Evolutionary conservation across 2,888 invertebrate genomes (phyloP), one percentile per base, ranked within the genome.

Genomic region (Amaurobius ferox): DNA sequence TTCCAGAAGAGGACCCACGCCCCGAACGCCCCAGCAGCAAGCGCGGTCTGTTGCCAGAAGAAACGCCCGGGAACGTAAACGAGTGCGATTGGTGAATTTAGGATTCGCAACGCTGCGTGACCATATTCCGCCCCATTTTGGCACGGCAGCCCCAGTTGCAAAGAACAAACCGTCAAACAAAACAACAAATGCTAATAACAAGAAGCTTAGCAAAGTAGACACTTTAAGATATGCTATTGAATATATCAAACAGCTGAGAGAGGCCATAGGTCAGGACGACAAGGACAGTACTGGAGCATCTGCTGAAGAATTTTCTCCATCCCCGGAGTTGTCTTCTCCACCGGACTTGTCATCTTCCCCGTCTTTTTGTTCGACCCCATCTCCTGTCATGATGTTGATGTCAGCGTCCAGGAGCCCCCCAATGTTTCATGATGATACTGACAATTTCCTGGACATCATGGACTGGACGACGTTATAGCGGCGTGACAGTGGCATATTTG

Each of bases 11-110:
- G 78, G 85, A 26, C 28, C 73, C 16, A 55, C 77, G 0, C 85
- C 85, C 11, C 73, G 85, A 19, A 73, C 78, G 78, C 78, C 78
- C 78, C 78, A 78, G 78, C 85, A 79, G 72, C 85, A 86, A 61
- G 79, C 81, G n/a, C 88, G 96, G 95, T 90, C 94, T 95, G 97
- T 97, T 32, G 96, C 96, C 0, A 93, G 97, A 77, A 93, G 98
- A 90, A 98, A 98, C 92, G 98, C 97, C 29, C 94, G 98, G 55
- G 98, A 98, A 92, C 93, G 98, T 89, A 98, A 98, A 91, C 94
- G 98, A 89, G 98, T 98, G 89, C 97, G 97, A 92, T 97, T 97
- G 93, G 90, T 90, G 66, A 90, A 90, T 74, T 64, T 88, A 55
- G 97, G 97, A 89, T 97, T 97, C 91, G 95, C 96, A 16, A 96